Evolutionary conservation across 2,888 invertebrate species (phyloP).

Genomic region (Apotomis turbidana): DNA sequence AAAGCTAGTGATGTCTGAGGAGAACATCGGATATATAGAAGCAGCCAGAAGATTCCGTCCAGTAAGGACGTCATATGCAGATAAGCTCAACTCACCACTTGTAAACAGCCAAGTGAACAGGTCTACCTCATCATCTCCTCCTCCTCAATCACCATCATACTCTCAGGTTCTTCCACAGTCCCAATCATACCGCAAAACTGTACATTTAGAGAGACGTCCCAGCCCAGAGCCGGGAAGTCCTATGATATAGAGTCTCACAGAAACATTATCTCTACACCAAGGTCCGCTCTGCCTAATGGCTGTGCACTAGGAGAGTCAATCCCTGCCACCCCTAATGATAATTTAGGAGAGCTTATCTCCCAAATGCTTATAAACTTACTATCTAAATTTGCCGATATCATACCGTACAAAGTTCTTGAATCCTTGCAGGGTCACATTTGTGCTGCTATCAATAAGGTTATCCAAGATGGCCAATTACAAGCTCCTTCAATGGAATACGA

Average conservation of each 20-base stretch:
- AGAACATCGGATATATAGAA: constrained; percentile 4
- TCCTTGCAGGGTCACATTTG: constrained; percentile 2
- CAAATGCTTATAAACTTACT: not conserved
- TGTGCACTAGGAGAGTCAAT: not conserved
- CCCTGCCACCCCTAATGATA: no score
- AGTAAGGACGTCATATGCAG: not conserved
- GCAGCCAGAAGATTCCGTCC: not conserved
- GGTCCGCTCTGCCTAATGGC: not conserved
- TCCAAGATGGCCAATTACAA: no score
- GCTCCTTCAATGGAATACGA: constrained; percentile 1
- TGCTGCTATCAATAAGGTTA: constrained; percentile 1
- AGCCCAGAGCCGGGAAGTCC: not conserved
- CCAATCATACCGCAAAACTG: not conserved
- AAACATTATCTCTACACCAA: not conserved
- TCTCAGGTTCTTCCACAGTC: constrained; percentile 3
- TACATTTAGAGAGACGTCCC: not conserved
- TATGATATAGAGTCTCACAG: not conserved
- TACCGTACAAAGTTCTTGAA: constrained; percentile 15
- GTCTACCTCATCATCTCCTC: no score
- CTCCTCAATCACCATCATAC: no score
- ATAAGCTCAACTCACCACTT: not conserved
- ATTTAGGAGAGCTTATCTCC: no score
- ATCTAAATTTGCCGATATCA: constrained; percentile 8
- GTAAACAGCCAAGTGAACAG: not conserved
- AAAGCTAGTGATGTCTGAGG: no score